phyloP scores from a whole-genome alignment of 2,888 invertebrate species.

The Autographa pulchrina region DNA sequence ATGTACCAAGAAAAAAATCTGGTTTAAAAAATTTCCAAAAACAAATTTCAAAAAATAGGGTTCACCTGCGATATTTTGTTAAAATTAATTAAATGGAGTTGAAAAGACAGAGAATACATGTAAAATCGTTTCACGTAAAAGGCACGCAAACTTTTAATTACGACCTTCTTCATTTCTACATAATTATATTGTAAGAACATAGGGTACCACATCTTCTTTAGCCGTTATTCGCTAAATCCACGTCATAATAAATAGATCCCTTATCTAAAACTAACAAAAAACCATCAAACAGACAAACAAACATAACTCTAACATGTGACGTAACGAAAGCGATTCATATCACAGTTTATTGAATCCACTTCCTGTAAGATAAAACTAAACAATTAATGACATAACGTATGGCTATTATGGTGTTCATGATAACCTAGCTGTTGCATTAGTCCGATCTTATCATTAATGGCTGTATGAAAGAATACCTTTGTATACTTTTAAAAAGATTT shows the following conservation, averaged over 20 bases:
- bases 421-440: constrained; percentile 29
- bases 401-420: constrained; percentile 33
- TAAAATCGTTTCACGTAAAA: too few relatives aligned
- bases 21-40: too few relatives aligned
- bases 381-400: constrained; percentile 35
- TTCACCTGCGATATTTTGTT: too few relatives aligned
- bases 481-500: background rate
- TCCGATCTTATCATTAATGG: background rate
- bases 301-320: background rate
- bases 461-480: background rate
- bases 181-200: too few relatives aligned
- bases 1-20: too few relatives aligned
- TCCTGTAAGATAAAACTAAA: constrained; percentile 49
- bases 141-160: too few relatives aligned
- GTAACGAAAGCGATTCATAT: constrained; percentile 22
- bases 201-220: too few relatives aligned
- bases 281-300: background rate
- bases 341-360: constrained; percentile 45
- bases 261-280: background rate
- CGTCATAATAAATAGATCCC: too few relatives aligned
- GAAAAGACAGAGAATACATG: background rate
- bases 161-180: too few relatives aligned
- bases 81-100: too few relatives aligned
- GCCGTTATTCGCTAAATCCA: too few relatives aligned
- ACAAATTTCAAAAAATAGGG: too few relatives aligned